Conservation (phyloP, 2,888 invertebrate species). For the Timema podura region DNA sequence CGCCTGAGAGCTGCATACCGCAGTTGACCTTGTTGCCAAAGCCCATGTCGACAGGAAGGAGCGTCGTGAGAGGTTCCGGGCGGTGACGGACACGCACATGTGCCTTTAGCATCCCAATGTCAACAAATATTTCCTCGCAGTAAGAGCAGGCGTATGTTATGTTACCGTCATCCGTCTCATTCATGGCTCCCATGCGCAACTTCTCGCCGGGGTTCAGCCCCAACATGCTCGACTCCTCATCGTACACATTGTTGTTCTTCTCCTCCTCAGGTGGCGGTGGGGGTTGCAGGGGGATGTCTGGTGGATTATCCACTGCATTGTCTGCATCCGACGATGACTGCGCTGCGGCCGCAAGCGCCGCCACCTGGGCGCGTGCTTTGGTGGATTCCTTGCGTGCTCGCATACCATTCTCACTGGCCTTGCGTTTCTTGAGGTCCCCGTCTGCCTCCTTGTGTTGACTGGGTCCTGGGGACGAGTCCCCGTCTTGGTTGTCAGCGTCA, state of each 20-base stretch:
- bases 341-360: not conserved
- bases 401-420: conserved; percentile 6
- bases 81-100: conserved; percentile 23
- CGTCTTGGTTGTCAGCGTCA: not conserved
- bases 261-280: conserved; percentile 7
- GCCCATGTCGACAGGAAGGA: conserved; percentile 26
- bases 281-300: not conserved
- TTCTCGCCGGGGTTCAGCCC: conserved; percentile 23
- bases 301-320: not conserved
- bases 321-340: conserved; percentile 1
- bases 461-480: conserved; percentile 9
- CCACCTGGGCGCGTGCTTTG: conserved; percentile 9
- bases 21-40: conserved; percentile 28
- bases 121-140: conserved; percentile 20
- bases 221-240: conserved; percentile 19
- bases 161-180: conserved; percentile 16
- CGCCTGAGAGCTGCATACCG: conserved; percentile 32
- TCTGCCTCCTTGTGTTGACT: not conserved
- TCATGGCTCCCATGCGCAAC: conserved; percentile 22
- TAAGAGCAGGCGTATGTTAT: conserved; percentile 25
- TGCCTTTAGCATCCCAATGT: conserved; percentile 17
- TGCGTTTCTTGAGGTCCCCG: not conserved
- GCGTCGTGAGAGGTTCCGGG: conserved; percentile 24
- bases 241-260: conserved; percentile 21
- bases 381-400: conserved; percentile 6